Percentiles rank a stretch among this genome's conserved stretches.
These are phyloP conservation scores for Semaprochilodus insignis DNA, from an alignment of 2,797 vertebrate species.

Conservation along the genomic window DNA sequence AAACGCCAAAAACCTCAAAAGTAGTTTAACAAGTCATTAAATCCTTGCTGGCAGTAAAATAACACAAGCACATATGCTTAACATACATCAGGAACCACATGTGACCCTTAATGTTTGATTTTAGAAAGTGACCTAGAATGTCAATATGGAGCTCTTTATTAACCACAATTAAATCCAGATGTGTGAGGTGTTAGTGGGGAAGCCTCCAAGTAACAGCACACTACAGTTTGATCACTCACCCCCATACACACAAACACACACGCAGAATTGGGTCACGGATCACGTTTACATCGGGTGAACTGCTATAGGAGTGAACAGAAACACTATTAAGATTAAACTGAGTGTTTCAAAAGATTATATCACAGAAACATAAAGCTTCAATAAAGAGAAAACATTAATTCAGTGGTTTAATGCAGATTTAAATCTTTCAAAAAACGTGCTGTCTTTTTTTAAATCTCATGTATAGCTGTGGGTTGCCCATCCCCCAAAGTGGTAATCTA, in stretches of 20 bases:
- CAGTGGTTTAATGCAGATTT: neutral
- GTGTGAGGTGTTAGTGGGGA: conserved; percentile 13
- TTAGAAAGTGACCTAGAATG: neutral
- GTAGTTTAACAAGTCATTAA: conserved; percentile 21
- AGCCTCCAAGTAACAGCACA: neutral
- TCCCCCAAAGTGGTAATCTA: conserved; percentile 72
- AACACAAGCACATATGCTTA: neutral
- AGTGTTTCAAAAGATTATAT: neutral
- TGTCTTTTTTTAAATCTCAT: conserved; percentile 81
- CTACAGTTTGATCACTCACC: neutral
- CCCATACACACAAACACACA: neutral
- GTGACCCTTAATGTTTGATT: neutral
- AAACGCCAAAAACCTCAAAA: neutral
- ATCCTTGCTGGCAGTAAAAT: neutral
- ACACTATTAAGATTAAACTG: conserved; percentile 12
- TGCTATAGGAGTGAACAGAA: neutral
- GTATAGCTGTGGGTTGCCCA: conserved; percentile 74
- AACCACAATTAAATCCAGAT: conserved; percentile 47
- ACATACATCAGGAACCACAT: neutral
- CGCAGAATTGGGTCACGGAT: conserved; percentile 41
- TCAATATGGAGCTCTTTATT: conserved; percentile 25
- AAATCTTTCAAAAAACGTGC: conserved; percentile 60
- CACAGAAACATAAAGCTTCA: neutral
- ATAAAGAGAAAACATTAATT: neutral
- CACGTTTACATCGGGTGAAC: conserved; percentile 29